Evolutionary conservation across 2,113 vertebrate species (phyloP).

Genomic region (Xenus cinereus): DNA sequence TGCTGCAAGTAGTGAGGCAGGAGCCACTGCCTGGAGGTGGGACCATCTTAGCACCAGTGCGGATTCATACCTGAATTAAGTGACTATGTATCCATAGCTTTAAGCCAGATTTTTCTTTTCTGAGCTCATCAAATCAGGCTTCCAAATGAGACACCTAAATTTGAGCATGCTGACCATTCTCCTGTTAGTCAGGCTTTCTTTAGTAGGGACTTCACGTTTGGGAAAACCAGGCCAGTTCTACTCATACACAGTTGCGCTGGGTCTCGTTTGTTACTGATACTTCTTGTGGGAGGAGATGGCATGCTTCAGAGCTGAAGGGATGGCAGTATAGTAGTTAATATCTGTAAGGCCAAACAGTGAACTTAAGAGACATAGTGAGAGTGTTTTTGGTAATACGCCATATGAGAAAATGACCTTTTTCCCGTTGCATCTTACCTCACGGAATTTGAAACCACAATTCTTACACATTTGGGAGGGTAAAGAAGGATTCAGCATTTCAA

Average conservation of each 20-base stretch:
- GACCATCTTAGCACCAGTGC: fast-evolving
- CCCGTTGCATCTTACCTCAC: not conserved
- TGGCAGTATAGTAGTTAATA: not conserved
- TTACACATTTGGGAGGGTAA: not conserved
- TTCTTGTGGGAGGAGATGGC: not conserved
- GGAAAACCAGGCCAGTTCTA: not conserved
- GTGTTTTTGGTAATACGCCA: not conserved
- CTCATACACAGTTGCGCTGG: not conserved
- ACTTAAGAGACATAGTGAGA: not conserved
- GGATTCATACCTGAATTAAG: not conserved
- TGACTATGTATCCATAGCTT: not conserved
- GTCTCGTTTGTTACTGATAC: not conserved
- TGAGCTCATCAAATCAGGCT: not conserved
- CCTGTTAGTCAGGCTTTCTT: not conserved
- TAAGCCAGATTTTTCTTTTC: not conserved
- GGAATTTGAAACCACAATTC: not conserved
- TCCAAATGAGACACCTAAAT: not conserved
- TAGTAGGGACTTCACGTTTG: not conserved
- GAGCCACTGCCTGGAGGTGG: not conserved
- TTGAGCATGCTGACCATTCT: not conserved
- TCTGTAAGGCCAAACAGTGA: not conserved
- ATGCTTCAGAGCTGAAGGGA: not conserved
- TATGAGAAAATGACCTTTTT: not conserved
- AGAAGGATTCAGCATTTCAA: not conserved
- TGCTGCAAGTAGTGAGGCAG: not conserved